Percentiles rank a stretch among this genome's conserved stretches.
phyloP scores from a whole-genome alignment of 1,140 invertebrate species.

The Panulirus ornatus region DNA sequence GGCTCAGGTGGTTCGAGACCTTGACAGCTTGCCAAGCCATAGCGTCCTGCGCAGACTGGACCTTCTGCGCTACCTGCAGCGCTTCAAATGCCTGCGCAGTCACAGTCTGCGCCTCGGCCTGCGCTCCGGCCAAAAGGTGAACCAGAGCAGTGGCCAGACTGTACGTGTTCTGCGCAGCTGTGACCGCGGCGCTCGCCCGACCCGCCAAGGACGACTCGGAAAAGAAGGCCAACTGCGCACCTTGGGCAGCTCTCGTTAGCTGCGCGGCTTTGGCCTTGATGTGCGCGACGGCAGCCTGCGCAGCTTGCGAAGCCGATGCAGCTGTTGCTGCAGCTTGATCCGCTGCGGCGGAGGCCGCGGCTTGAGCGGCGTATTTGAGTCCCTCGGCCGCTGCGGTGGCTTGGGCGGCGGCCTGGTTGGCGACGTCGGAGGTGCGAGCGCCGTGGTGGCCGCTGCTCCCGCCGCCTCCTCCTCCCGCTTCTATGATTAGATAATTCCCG shows the following conservation, averaged over 20 bases:
- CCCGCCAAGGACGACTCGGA: constrained; percentile 44
- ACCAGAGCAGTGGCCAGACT: constrained; percentile 16
- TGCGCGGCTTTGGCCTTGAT: constrained; percentile 45
- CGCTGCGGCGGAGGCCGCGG: constrained; percentile 13
- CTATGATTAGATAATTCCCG: background rate
- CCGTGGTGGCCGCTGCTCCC: background rate
- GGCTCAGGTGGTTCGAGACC: constrained; percentile 15
- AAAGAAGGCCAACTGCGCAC: constrained; percentile 42
- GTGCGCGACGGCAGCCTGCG: constrained; percentile 32
- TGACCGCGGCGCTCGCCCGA: constrained; percentile 18
- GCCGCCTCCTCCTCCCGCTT: too few species aligned
- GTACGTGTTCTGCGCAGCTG: constrained; percentile 44
- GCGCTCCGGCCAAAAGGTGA: constrained; percentile 18
- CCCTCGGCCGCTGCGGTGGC: constrained; percentile 4
- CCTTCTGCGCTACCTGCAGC: constrained; percentile 21
- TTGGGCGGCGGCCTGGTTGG: background rate
- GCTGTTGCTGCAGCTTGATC: constrained; percentile 5
- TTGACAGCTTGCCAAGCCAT: constrained; percentile 38
- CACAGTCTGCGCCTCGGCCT: constrained; percentile 31
- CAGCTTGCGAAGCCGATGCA: constrained; percentile 12
- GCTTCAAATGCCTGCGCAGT: constrained; percentile 39
- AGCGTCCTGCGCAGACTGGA: constrained; percentile 7
- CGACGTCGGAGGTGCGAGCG: background rate
- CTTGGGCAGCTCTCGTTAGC: constrained; percentile 36
- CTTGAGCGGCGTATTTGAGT: background rate